Conservation (phyloP, 2,797 vertebrate genomes). For the Perodicticus potto region DNA sequence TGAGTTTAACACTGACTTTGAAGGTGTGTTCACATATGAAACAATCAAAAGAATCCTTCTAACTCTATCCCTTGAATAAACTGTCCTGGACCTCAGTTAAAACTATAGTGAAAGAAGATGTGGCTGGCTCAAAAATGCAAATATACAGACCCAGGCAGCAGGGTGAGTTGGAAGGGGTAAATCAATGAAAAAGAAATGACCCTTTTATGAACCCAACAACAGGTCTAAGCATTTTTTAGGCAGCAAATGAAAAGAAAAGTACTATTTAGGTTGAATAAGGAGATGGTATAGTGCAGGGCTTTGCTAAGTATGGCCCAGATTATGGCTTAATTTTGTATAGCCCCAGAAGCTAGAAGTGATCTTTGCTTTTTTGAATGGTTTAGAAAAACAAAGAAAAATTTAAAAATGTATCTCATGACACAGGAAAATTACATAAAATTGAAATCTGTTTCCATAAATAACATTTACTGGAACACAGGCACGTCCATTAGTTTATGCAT, state of each 20-base stretch:
- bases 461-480: background rate
- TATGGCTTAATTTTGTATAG: background rate
- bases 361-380: background rate
- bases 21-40: background rate
- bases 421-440: background rate
- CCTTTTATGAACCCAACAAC: background rate
- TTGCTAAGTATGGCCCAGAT: background rate
- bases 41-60: background rate
- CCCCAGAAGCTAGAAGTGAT: background rate
- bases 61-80: background rate
- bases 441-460: slow-evolving; percentile 7
- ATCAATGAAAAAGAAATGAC: background rate
- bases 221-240: background rate
- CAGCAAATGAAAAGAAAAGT: background rate
- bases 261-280: background rate
- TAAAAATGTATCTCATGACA: slow-evolving; percentile 2
- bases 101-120: background rate
- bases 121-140: background rate
- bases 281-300: background rate
- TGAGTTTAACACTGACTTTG: background rate
- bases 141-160: background rate
- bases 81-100: background rate
- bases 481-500: background rate
- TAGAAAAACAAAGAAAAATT: background rate
- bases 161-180: too few relatives aligned